Evolutionary conservation across 1,140 invertebrate genomes (phyloP), one percentile per base, ranked within the genome.

Genomic region (Bombus polaris): DNA sequence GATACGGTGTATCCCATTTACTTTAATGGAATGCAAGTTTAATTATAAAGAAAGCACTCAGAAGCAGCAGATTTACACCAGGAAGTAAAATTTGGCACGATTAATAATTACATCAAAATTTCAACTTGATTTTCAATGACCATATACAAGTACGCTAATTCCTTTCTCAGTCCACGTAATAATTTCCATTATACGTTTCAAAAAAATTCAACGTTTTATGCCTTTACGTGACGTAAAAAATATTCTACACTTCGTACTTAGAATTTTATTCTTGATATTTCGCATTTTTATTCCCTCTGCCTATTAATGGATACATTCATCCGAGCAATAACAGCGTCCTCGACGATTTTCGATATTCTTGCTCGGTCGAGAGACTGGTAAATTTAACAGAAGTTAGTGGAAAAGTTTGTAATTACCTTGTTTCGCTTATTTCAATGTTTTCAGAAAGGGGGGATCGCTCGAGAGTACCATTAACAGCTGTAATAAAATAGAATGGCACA

Each of bases 321-420:
- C 39, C 18, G 22, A 0, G 9, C 22, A 44, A n/a, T 68, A 70
- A 53, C 65, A n/a, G 25, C 65, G 18, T 66, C 22, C 42, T 47
- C 59, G 39, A 71, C 37, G 79, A 42, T 28, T n/a, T 72, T 81
- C 79, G 47, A 81, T 71, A 42, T 72, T 72, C 79, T 59, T 42
- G 25, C 35, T n/a, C 2, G 32, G 2, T 12, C 42, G 44, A 47
- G 47, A 22, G 18, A 22, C 18, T 53, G 47, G 47, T 53, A 53
- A 53, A 53, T 53, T 53, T 18, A 79, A 10, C 65, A 37, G 42
- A 79, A 80, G 42, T 53, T 80, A 72, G 79, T 57, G 47, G 37
- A 81, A 81, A 81, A 42, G 25, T 72, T 81, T 42, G 35, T 72
- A 81, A 81, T 72, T 72, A 42, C 68, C 66, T 72, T 72, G 79